Evolutionary conservation across 2,888 invertebrate genomes (phyloP), one percentile per base, ranked within the genome.

Genomic region (Rhamphomyia laevipes): DNA sequence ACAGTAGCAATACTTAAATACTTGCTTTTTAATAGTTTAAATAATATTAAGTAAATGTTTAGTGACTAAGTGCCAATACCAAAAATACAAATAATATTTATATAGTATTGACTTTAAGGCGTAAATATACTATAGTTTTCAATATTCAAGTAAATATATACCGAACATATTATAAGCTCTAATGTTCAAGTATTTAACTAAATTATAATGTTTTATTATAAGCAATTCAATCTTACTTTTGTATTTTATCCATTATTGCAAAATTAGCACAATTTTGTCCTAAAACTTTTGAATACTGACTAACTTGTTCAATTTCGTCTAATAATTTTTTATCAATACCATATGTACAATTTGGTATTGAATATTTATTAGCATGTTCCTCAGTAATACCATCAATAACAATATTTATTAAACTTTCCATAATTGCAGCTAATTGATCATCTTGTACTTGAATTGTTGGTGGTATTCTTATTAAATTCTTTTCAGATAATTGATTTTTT

Each of bases 401-500:
- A 50, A 80, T 76, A 56, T 77, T 77, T 49, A 90, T 75, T 53
- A 83, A 76, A 56, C 77, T 78, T 47, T 78, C 78, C 54, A 89
- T 75, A 59, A 86, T 82, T 11, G 73, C 70, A 2, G 61, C 60
- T 10, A 69, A 52, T 52, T 69, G 68, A n/a, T 69, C 67, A 43
- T 68, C 66, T 56, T 64, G 56, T 30, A 66, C 63, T 51, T 66
- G 66, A 56, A 63, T 61, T 45, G 63, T 62, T 51, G 67, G 63
- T 48, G 80, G 73, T 55, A 79, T 71, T 51, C 74, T 77, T 61
- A 75, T 79, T 57, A 86, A 79, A 66, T 86, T 85, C 59, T 84
- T 83, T 60, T 85, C 84, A 53, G 78, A 76, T 17, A 87, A 70
- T 65, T 85, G 83, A 58, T 76, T 77, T 81, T 82, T 82, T 13